Conservation (phyloP, 2,888 invertebrate genomes). For the Stratiomys singularior region DNA sequence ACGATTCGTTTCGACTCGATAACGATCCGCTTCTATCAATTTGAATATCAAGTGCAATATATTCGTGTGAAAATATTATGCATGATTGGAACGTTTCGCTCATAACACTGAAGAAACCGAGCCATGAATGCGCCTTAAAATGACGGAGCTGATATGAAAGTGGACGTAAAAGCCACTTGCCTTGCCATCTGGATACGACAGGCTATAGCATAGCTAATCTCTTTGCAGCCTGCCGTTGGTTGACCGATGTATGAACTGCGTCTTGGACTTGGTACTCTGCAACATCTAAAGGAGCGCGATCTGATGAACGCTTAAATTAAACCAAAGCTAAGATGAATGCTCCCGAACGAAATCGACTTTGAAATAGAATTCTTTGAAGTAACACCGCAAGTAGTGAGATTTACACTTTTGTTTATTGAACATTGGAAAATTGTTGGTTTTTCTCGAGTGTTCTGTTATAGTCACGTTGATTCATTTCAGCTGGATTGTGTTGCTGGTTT, state of each 20-base stretch:
- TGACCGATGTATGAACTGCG: not conserved
- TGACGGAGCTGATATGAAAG: slow-evolving; percentile 11
- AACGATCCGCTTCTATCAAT: slow-evolving; percentile 40
- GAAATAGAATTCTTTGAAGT: slow-evolving; percentile 4
- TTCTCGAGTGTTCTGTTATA: no score
- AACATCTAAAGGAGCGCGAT: slow-evolving; percentile 39
- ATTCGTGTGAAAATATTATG: slow-evolving; percentile 44
- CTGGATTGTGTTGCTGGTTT: no score
- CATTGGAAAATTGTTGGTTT: no score
- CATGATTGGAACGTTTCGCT: slow-evolving; percentile 19
- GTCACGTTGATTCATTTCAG: no score
- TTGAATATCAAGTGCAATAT: slow-evolving; percentile 35
- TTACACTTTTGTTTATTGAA: not conserved
- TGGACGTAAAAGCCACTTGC: slow-evolving; percentile 1
- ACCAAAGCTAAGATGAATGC: slow-evolving; percentile 37
- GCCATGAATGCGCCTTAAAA: slow-evolving; percentile 21
- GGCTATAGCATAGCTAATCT: not conserved
- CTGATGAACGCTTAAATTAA: slow-evolving; percentile 44
- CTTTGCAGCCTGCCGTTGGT: not conserved
- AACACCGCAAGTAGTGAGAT: not conserved
- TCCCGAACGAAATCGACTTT: slow-evolving; percentile 16
- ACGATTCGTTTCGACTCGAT: slow-evolving; percentile 12
- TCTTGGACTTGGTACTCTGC: not conserved
- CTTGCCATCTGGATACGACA: not conserved
- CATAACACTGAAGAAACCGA: not conserved